These are phyloP conservation scores for Mythimna impura DNA, from an alignment of 2,888 invertebrate species.

Conservation along the genomic window DNA sequence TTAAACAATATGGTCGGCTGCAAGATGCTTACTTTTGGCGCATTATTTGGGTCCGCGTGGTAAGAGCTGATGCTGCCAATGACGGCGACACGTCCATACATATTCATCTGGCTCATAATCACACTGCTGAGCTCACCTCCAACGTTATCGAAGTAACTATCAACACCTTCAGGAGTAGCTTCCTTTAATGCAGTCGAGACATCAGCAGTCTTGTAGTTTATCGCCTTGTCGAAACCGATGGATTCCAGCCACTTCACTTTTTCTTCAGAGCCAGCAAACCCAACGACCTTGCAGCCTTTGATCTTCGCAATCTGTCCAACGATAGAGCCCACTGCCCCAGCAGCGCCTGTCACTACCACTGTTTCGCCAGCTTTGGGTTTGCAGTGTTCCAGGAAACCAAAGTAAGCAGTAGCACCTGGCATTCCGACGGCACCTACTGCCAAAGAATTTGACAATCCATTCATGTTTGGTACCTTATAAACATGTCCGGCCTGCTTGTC, in stretches of 20 bases:
- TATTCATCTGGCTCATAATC: constrained; percentile 91
- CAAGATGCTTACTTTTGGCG: constrained; percentile 81
- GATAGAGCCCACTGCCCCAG: constrained; percentile 93
- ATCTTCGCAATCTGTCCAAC: constrained; percentile 95
- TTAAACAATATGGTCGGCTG: constrained; percentile 90
- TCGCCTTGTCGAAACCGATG: constrained; percentile 92
- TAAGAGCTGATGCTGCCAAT: constrained; percentile 81
- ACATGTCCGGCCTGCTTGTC: constrained; percentile 53
- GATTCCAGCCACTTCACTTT: constrained; percentile 86
- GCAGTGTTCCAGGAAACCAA: constrained; percentile 93
- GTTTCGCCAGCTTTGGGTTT: constrained; percentile 93
- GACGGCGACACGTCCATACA: constrained; percentile 90
- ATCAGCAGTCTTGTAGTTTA: constrained; percentile 92
- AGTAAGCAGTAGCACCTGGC: constrained; percentile 93
- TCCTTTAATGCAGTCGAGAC: constrained; percentile 86
- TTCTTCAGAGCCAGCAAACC: constrained; percentile 90
- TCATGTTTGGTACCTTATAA: constrained; percentile 89
- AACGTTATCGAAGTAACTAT: constrained; percentile 95
- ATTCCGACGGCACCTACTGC: constrained; percentile 92
- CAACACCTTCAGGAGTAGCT: constrained; percentile 91
- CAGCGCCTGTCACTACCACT: constrained; percentile 93
- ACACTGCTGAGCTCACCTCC: constrained; percentile 91
- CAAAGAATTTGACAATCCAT: constrained; percentile 87
- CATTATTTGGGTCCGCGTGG: constrained; percentile 68
- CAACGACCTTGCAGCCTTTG: constrained; percentile 91